Evolutionary conservation across 2,888 invertebrate species (phyloP), one percentile per base, ranked within the genome.

Genomic region (Synergus japonicus): DNA sequence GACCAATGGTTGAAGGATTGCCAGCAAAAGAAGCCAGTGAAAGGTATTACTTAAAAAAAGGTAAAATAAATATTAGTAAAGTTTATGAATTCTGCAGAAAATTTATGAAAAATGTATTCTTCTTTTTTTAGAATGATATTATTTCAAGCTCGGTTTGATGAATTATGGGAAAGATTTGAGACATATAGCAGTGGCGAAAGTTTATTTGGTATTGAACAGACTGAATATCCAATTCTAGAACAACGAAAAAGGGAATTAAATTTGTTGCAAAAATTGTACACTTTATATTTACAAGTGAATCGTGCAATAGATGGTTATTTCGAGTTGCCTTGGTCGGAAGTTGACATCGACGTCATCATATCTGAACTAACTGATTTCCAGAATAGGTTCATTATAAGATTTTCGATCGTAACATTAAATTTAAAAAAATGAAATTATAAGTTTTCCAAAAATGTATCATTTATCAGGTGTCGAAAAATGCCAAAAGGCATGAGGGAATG

Each of bases 21-120:
- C 93, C 96, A 0, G 97, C 98, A 0, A 94, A 96, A 85, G 98
- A 98, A 92, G 98, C 98, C 29, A 97, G 97, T 86, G 97, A 97
- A 91, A 94, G 96, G 93, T 95, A 91, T 76, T 46, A 64, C 12
- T 76, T 78, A n/a, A 44, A n/a, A 41, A 15, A 37, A 37, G 5
- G 5, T 37, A 37, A 37, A 37, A 37, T 37, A 37, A 37, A 37
- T 37, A 37, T 18, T 18, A 43, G 22, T 18, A 65, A 69, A 13
- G 3, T 46, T 80, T 43, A 43, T 44, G 67, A 69, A 44, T 18
- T 12, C 3, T 41, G 13, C 77, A 46, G 1, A 22, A 12, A 18
- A 60, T 43, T 13, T 60, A 43, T 76, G 73, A 12, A 63, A 7
- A 66, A 64, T 54, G 22, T 29, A 44, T 22, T 15, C 2, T 69